A percentile compares a stretch with the other conserved stretches of the same genome.
phyloP scores from a whole-genome alignment of 1,140 invertebrate genomes.

The Drosophila truncata region DNA sequence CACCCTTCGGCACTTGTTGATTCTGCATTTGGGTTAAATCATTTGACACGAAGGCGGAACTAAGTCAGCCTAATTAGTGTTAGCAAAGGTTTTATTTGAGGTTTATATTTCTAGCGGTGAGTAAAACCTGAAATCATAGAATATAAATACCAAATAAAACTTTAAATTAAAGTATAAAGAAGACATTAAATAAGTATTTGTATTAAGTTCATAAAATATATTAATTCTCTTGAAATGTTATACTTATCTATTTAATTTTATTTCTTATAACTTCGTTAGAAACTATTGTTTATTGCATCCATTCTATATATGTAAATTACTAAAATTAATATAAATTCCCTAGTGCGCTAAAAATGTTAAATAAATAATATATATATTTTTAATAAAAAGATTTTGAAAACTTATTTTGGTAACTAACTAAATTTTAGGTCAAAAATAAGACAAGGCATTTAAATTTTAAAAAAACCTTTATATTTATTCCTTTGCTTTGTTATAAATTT shows the following conservation, averaged over 20 bases:
- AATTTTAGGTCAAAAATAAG: neutral
- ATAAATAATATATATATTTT: neutral
- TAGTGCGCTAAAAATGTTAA: neutral
- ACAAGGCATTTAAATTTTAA: too few relatives aligned
- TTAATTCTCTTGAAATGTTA: too few relatives aligned
- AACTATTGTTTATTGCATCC: neutral
- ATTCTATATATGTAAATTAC: neutral
- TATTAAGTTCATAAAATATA: too few relatives aligned
- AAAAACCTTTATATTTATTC: too few relatives aligned
- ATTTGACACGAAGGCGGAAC: conserved; percentile 13
- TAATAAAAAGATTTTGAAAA: neutral
- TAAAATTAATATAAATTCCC: neutral
- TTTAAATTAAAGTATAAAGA: neutral
- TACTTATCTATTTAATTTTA: too few relatives aligned
- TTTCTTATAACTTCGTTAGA: too few relatives aligned
- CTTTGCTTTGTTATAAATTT: neutral
- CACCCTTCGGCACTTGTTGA: conserved; percentile 29
- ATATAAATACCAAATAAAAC: neutral
- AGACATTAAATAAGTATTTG: neutral
- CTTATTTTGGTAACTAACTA: too few relatives aligned
- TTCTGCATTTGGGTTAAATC: conserved; percentile 12
- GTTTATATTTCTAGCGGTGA: neutral
- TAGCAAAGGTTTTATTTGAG: neutral
- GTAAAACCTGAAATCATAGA: neutral
- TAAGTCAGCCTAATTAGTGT: conserved; percentile 5